phyloP scores from a whole-genome alignment of 2,113 vertebrate genomes.

The Prietella phreatophila region DNA sequence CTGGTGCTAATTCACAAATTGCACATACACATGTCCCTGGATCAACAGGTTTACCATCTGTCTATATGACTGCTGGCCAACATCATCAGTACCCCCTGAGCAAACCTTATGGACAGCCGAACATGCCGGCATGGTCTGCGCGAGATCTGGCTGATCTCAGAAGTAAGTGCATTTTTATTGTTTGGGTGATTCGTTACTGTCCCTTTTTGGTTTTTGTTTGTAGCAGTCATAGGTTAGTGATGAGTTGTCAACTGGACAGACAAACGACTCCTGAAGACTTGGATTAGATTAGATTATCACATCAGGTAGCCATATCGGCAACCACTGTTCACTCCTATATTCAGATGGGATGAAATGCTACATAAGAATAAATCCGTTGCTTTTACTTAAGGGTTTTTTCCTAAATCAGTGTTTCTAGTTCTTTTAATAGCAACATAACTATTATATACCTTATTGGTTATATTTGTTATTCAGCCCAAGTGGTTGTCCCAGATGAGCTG shows the following conservation, averaged over 20 bases:
- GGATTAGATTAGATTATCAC: neutral
- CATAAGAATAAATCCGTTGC: neutral
- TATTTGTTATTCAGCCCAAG: slow-evolving; percentile 65
- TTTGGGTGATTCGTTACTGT: neutral
- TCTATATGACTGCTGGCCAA: slow-evolving; percentile 61
- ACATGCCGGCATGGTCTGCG: slow-evolving; percentile 65
- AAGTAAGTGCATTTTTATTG: slow-evolving; percentile 69
- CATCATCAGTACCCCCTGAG: slow-evolving; percentile 65
- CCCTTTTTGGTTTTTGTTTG: neutral
- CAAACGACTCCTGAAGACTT: neutral
- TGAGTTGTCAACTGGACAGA: neutral
- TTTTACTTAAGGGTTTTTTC: neutral
- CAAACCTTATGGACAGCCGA: slow-evolving; percentile 66
- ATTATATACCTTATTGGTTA: neutral
- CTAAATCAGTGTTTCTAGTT: neutral
- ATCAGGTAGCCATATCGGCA: neutral
- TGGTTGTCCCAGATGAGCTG: slow-evolving; percentile 87
- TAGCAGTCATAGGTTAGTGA: neutral
- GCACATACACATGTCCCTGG: slow-evolving; percentile 71
- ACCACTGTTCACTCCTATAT: neutral
- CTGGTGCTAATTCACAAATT: slow-evolving; percentile 56
- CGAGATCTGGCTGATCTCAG: slow-evolving; percentile 65
- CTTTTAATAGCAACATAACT: neutral
- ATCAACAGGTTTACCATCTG: slow-evolving; percentile 58
- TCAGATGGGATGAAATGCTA: neutral